Conservation (phyloP, 2,113 vertebrate genomes). For the Macaca nemestrina region DNA sequence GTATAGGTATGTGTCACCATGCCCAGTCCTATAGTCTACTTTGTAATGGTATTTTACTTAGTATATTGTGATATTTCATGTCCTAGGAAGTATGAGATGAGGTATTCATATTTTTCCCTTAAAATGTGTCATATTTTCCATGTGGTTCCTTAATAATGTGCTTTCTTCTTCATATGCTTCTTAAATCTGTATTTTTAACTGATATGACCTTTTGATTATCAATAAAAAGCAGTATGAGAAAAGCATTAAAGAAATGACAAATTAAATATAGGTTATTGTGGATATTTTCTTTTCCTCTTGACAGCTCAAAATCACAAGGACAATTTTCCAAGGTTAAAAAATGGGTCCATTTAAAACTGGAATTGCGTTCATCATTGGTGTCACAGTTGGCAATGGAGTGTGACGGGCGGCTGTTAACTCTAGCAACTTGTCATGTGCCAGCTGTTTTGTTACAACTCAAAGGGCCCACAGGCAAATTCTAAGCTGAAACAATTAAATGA, state of each 20-base stretch:
- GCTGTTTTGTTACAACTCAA: conserved; percentile 59
- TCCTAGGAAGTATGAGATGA: not conserved
- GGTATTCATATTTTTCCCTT: not conserved
- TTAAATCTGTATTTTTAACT: conserved; percentile 28
- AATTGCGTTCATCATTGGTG: not conserved
- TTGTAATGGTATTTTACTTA: not conserved
- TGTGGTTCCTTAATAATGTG: not conserved
- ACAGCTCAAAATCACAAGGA: conserved; percentile 49
- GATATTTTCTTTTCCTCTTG: conserved; percentile 18
- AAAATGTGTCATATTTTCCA: not conserved
- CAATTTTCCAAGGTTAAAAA: conserved; percentile 59
- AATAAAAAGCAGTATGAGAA: not conserved
- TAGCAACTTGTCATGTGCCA: conserved; percentile 67
- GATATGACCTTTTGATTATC: not conserved
- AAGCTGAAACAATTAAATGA: conserved; percentile 54
- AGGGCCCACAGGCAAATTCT: conserved; percentile 53
- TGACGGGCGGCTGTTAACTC: conserved; percentile 61
- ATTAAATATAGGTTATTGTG: not conserved
- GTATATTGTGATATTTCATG: not conserved
- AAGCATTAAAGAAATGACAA: conserved; percentile 37
- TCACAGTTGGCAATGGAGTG: conserved; percentile 46
- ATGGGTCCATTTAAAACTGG: conserved; percentile 44
- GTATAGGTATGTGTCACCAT: not conserved
- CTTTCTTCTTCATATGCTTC: not conserved
- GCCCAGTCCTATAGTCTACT: not conserved